Conservation (phyloP, 1,140 invertebrate species). For the Samia ricini region DNA sequence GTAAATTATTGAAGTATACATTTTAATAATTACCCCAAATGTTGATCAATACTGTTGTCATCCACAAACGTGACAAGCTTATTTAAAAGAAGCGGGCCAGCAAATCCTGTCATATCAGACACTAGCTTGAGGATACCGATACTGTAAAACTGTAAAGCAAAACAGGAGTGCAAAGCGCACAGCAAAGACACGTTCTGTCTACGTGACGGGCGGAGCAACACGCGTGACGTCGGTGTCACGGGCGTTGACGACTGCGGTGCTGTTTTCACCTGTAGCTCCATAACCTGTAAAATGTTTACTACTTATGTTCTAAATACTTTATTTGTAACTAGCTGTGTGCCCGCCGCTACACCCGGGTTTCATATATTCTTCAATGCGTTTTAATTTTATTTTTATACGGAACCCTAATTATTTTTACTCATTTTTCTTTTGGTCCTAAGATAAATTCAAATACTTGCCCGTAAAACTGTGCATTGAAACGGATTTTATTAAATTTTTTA, state of each 20-base stretch:
- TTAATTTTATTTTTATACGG: no score
- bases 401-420: no score
- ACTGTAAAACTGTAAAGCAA: constrained; percentile 92
- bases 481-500: no score
- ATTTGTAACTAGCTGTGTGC: no score
- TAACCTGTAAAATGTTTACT: constrained; percentile 45
- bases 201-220: constrained; percentile 47
- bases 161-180: constrained; percentile 87
- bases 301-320: no score
- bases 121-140: constrained; percentile 93
- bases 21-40: constrained; percentile 76
- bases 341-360: no score
- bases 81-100: constrained; percentile 93
- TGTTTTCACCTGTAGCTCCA: constrained; percentile 55
- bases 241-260: constrained; percentile 49
- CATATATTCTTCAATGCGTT: no score
- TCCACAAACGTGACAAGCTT: constrained; percentile 90
- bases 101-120: constrained; percentile 90
- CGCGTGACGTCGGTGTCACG: constrained; percentile 54
- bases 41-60: constrained; percentile 81
- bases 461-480: no score
- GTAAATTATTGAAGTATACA: background rate
- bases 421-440: no score
- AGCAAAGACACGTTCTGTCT: constrained; percentile 82
- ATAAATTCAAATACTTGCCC: no score